Percentiles rank a stretch among this genome's conserved stretches.
phyloP scores from a whole-genome alignment of 1,140 invertebrate genomes.

The Rhagoletis zephyria region DNA sequence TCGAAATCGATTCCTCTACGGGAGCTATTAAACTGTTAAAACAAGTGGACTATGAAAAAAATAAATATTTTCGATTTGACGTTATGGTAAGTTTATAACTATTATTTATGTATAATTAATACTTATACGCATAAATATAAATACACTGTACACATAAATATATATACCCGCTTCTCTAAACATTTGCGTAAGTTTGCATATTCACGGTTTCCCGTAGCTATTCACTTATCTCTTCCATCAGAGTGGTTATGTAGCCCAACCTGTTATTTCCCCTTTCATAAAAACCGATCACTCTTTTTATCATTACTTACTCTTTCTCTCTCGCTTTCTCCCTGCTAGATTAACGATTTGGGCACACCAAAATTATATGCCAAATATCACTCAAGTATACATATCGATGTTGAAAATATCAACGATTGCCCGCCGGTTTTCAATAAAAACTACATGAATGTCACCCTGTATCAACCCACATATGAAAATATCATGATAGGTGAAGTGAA shows the following conservation, averaged over 20 bases:
- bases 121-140: too few species aligned
- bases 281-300: too few species aligned
- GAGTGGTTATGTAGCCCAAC: too few species aligned
- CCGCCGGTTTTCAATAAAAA: slow-evolving; percentile 82
- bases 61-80: slow-evolving; percentile 81
- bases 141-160: too few species aligned
- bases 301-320: not conserved
- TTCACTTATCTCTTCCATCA: too few species aligned
- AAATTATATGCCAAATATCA: slow-evolving; percentile 83
- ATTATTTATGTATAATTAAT: too few species aligned
- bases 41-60: slow-evolving; percentile 86
- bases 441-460: slow-evolving; percentile 84
- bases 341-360: slow-evolving; percentile 89
- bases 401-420: slow-evolving; percentile 90
- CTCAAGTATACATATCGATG: slow-evolving; percentile 82
- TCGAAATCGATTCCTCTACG: slow-evolving; percentile 90
- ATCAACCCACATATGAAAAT: slow-evolving; percentile 85
- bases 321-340: slow-evolving; percentile 72
- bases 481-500: slow-evolving; percentile 80
- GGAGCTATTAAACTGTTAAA: slow-evolving; percentile 87
- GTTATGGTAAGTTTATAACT: slow-evolving; percentile 77
- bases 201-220: too few species aligned
- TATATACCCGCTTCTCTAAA: too few species aligned
- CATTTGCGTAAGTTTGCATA: too few species aligned
- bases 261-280: too few species aligned